Conservation (phyloP, 2,113 vertebrate genomes). For the Gulo gulo region DNA sequence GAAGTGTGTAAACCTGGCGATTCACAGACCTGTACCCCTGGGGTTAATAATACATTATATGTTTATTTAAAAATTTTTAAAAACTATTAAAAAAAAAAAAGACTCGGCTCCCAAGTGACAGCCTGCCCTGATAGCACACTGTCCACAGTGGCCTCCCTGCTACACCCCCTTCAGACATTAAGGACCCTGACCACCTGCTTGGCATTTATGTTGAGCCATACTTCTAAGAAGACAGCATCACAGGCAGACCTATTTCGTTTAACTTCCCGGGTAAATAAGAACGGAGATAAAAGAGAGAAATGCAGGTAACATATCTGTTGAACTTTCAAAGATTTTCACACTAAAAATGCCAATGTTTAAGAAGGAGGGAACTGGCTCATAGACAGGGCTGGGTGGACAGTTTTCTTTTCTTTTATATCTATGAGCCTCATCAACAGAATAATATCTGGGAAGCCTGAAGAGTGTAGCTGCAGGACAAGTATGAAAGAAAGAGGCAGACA, state of each 20-base stretch:
- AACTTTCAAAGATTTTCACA: constrained; percentile 14
- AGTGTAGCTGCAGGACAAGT: background rate
- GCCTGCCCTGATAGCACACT: background rate
- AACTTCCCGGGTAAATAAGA: background rate
- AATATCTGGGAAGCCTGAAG: background rate
- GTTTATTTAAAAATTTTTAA: too few species aligned
- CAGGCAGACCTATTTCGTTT: background rate
- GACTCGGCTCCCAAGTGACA: background rate
- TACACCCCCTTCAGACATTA: background rate
- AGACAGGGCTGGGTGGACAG: background rate
- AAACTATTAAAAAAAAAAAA: too few species aligned
- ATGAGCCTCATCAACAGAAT: background rate
- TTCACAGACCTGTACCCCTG: too few species aligned
- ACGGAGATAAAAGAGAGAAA: background rate
- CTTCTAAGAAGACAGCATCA: background rate
- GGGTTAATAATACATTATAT: too few species aligned
- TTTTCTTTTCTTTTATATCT: background rate
- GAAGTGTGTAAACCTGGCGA: too few species aligned
- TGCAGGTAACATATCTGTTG: background rate
- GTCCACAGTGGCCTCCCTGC: too few species aligned
- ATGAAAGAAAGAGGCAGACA: background rate
- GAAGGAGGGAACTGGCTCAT: background rate
- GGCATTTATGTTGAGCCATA: background rate
- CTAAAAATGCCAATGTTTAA: background rate
- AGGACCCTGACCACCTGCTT: background rate